Base-by-base conservation (phyloP, 2,797 vertebrate genomes). In the Gobionotothen gibberifrons region DNA sequence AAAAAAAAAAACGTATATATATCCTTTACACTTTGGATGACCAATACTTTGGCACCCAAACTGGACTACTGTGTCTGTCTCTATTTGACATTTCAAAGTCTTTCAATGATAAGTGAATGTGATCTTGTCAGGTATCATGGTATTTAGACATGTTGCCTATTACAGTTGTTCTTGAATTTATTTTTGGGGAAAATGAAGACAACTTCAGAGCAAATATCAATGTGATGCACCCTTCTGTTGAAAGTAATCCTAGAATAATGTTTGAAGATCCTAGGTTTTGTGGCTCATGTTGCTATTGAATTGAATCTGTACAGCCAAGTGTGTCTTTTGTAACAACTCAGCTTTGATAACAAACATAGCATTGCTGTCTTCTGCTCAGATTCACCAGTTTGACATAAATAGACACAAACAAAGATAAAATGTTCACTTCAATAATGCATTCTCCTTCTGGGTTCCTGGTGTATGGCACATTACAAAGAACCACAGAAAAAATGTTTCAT, bases 151-250 rank as follows among this genome's bases (percentile, higher is more conserved):
- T 40, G 74, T 66, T 51, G 47, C 55, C 48, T 26, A 5, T 76
- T 68, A 21, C n/a, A 68, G 1, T 36, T 46, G 44, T 66, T 73
- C 6, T 57, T 14, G 44, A 16, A 65, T 72, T 54, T 46, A 59
- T 5, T 40, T 61, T 43, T 14, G 4, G 1, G 14, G 5, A 13
- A 36, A 59, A 47, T 26, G 43, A 17, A 58, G 55, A 65, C 40
- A 53, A 54, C 19, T 36, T 51, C 68, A 54, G 47, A 48, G 9
- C 10, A 5, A 55, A 43, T 55, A 68, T 52, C 9, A 39, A 57
- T 64, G 15, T 15, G 55, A 44, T 40, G 19, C 16, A 40, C 22
- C 61, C 5, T 52, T 32, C 9, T 61, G 32, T 53, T 48, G 59
- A 42, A 2, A 22, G 9, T 52, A 72, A 61, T 63, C 16, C 1